Conservation (phyloP, 2,888 invertebrate genomes). For the Rhopalosiphum nymphaeae region DNA sequence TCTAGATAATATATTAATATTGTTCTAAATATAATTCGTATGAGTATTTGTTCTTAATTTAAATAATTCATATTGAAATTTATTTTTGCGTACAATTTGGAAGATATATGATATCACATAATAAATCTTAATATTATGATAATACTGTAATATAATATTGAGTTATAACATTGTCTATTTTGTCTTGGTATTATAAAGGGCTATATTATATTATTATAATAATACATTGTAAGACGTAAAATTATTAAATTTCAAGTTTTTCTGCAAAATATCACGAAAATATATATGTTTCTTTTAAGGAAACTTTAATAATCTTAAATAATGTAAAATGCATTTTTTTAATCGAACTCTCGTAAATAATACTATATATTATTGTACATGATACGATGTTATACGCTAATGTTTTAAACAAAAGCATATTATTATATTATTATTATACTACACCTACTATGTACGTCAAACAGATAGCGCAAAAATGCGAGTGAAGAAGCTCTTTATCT, state of each 20-base stretch:
- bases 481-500: conserved; percentile 23
- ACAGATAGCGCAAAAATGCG: conserved; percentile 23
- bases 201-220: neutral
- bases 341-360: neutral
- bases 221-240: neutral
- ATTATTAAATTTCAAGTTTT: neutral
- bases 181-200: neutral
- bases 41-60: neutral
- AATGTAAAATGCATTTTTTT: neutral
- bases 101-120: neutral
- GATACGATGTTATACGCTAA: neutral
- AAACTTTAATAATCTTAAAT: neutral
- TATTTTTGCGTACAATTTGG: neutral
- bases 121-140: neutral
- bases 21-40: neutral
- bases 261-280: neutral
- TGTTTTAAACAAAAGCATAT: neutral
- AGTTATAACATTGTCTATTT: neutral
- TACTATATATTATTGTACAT: neutral
- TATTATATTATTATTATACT: neutral
- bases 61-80: neutral
- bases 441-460: neutral
- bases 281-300: neutral
- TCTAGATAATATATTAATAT: too few species aligned
- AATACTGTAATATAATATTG: neutral